Evolutionary conservation across 2,797 vertebrate species (phyloP), one percentile per base, ranked within the genome.

Genomic region (Coilia nasus): DNA sequence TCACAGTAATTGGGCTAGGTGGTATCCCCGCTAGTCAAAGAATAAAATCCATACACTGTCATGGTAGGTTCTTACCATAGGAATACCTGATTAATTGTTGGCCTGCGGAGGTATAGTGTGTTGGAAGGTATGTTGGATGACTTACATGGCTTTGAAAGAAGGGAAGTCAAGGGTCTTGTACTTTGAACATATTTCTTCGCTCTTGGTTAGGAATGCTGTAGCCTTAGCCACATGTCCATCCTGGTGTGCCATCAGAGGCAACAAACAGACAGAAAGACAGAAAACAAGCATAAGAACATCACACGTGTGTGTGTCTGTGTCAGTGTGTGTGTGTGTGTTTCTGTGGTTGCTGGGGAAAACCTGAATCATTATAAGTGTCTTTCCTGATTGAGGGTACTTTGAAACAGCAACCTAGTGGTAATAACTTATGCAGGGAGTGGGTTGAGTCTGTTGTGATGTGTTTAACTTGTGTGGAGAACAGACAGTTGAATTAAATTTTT

Each of bases 131-230:
- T 47, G 46, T 47, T 44, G 15, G 17, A 21, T 10, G 9, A 78
- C 91, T 94, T 89, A 97, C 96, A 90, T 92, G 88, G 93, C 93
- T 92, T 95, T 96, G 89, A 96, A 96, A 21, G 93, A 92, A 0
- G 93, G 91, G 84, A 96, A 94, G 0, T 88, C 90, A 1, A 93
- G 86, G 85, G 91, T 67, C 4, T 82, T 83, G 86, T 96, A 96
- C 83, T 91, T 91, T 4, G 50, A 83, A 31, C 96, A 97, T 62
- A 96, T 83, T 85, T 90, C 90, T 83, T 87, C 83, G 28, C 91
- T 89, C 14, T 90, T 91, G 2, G 84, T 85, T 85, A 96, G 87
- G 62, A 95, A 89, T 3, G 46, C 81, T 0, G 54, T 78, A 25
- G 94, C 86, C 82, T 92, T 87, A 0, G 62, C 88, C 47, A 94